phyloP scores from a whole-genome alignment of 2,113 vertebrate genomes.

The Gymnobelideus leadbeateri region DNA sequence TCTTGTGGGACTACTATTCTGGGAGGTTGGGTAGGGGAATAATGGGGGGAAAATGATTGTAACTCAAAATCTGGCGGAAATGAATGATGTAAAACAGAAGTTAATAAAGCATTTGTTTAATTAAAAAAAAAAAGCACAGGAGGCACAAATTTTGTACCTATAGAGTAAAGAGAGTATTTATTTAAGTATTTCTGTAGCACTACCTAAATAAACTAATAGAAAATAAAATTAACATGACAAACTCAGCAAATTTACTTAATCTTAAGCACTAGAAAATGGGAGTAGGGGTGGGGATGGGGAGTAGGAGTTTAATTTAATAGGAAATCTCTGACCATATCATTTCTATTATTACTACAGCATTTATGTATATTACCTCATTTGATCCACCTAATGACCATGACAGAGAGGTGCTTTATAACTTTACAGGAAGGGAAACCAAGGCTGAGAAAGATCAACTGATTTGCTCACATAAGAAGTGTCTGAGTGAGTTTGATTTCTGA shows the following conservation, averaged over 20 bases:
- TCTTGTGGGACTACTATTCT: too few relatives aligned
- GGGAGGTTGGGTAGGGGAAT: too few relatives aligned
- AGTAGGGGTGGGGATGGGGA: neutral
- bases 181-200: constrained; percentile 73
- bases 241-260: constrained; percentile 54
- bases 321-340: neutral
- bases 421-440: neutral
- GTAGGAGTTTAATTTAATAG: neutral
- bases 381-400: neutral
- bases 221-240: constrained; percentile 65
- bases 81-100: too few relatives aligned
- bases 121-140: constrained; percentile 73
- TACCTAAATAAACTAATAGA: constrained; percentile 74
- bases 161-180: constrained; percentile 76
- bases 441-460: neutral
- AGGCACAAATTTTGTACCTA: constrained; percentile 59
- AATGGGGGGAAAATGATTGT: too few relatives aligned
- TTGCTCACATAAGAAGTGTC: neutral
- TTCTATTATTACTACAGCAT: neutral
- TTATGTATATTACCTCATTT: neutral
- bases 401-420: neutral
- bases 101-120: too few relatives aligned
- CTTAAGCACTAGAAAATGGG: constrained; percentile 35
- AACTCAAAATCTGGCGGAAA: too few relatives aligned
- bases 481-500: neutral